Conservation (phyloP, 2,888 invertebrate genomes). For the Napeogenes sylphis region DNA sequence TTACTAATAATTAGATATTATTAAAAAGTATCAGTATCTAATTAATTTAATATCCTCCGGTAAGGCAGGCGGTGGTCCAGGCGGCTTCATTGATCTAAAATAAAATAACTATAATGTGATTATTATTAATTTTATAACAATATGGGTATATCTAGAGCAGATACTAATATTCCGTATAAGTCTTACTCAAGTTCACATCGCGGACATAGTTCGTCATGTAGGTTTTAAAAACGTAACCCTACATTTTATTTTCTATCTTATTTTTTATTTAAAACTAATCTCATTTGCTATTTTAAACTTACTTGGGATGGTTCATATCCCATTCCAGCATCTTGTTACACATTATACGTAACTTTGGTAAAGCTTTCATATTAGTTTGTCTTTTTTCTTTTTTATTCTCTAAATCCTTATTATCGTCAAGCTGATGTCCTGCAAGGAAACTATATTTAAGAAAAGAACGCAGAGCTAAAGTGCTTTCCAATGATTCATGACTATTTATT, state of each 20-base stretch:
- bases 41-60: too few species aligned
- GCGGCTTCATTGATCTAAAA: too few species aligned
- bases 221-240: too few species aligned
- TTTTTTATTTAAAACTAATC: neutral
- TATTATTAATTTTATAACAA: too few species aligned
- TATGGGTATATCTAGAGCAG: too few species aligned
- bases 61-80: too few species aligned
- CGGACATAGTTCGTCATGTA: too few species aligned
- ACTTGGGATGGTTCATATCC: slow-evolving; percentile 45
- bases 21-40: too few species aligned
- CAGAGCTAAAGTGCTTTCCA: neutral
- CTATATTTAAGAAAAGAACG: neutral
- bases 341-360: slow-evolving; percentile 20
- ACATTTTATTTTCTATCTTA: neutral
- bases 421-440: neutral
- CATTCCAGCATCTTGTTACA: slow-evolving; percentile 38
- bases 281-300: neutral
- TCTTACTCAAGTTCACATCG: too few species aligned
- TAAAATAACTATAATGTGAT: too few species aligned
- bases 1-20: too few species aligned
- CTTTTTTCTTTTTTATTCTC: neutral
- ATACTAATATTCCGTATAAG: too few species aligned
- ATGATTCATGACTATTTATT: neutral
- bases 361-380: neutral
- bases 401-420: neutral